Evolutionary conservation across 2,797 vertebrate species (phyloP).

Genomic region (Xiphophorus birchmanni): DNA sequence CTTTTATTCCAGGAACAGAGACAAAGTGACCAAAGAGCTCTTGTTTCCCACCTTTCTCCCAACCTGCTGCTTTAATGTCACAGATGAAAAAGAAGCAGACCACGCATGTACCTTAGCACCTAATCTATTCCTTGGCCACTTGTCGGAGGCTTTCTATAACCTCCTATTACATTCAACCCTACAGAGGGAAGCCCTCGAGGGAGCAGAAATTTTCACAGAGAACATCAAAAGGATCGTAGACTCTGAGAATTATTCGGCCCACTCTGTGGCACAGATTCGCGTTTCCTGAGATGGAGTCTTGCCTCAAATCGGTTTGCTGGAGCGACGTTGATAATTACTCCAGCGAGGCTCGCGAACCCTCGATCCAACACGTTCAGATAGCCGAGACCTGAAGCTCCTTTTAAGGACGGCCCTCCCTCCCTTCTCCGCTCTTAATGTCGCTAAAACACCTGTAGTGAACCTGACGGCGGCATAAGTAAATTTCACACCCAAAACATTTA

Average conservation of each 20-base stretch:
- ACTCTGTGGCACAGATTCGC: conserved; percentile 31
- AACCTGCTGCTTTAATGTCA: conserved; percentile 32
- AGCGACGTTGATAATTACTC: conserved; percentile 43
- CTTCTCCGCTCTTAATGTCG: conserved; percentile 41
- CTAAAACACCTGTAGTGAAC: conserved; percentile 55
- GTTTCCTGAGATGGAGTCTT: conserved; percentile 40
- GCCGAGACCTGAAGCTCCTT: conserved; percentile 48
- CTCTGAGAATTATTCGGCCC: conserved; percentile 51
- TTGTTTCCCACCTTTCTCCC: conserved; percentile 19
- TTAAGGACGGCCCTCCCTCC: conserved; percentile 7
- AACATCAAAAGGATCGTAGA: conserved; percentile 60
- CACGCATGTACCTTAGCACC: conserved; percentile 21
- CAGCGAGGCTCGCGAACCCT: conserved; percentile 44
- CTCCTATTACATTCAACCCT: conserved; percentile 36
- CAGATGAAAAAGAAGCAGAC: conserved; percentile 18
- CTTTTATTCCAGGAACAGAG: conserved; percentile 47
- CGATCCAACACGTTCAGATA: conserved; percentile 32
- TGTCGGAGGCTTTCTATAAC: conserved; percentile 21
- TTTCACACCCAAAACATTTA: conserved; percentile 56
- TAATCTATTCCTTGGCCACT: conserved; percentile 48
- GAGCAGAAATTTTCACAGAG: conserved; percentile 45
- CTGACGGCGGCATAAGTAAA: conserved; percentile 64
- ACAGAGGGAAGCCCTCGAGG: conserved; percentile 43
- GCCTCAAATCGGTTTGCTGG: conserved; percentile 46
- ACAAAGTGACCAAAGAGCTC: conserved; percentile 50